Percentiles rank a stretch among this genome's conserved stretches.
phyloP scores from a whole-genome alignment of 2,113 vertebrate genomes.

The Scalopus aquaticus region DNA sequence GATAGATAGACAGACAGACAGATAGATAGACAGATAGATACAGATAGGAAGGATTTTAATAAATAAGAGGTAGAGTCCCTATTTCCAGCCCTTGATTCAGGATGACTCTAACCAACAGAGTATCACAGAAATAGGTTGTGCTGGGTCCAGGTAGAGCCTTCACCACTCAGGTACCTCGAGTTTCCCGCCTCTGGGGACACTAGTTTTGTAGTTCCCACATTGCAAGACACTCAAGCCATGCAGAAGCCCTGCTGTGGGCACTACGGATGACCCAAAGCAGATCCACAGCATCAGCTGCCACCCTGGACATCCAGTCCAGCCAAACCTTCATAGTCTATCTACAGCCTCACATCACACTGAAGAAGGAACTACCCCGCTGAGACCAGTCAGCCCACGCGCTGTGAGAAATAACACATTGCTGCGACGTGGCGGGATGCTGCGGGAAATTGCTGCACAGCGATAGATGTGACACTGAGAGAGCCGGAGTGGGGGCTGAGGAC shows the following conservation, averaged over 20 bases:
- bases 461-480: background rate
- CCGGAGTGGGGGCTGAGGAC: background rate
- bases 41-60: no score
- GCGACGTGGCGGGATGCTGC: background rate
- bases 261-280: background rate
- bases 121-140: accelerated
- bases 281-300: background rate
- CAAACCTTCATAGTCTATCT: background rate
- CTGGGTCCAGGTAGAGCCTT: background rate
- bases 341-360: background rate
- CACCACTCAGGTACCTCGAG: background rate
- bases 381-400: background rate
- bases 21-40: no score
- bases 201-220: background rate
- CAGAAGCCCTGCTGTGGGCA: background rate
- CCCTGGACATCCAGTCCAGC: background rate
- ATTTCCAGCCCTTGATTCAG: background rate
- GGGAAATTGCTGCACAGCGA: background rate
- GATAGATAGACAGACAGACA: no score
- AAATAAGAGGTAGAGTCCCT: background rate
- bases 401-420: accelerated
- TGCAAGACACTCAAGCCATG: background rate
- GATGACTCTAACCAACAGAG: background rate
- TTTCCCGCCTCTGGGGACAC: background rate
- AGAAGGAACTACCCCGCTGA: background rate